A percentile compares a stretch with the other conserved stretches of the same genome.
Evolutionary conservation across 1,140 invertebrate species (phyloP).

Genomic region (Cardiocondyla obscurior): DNA sequence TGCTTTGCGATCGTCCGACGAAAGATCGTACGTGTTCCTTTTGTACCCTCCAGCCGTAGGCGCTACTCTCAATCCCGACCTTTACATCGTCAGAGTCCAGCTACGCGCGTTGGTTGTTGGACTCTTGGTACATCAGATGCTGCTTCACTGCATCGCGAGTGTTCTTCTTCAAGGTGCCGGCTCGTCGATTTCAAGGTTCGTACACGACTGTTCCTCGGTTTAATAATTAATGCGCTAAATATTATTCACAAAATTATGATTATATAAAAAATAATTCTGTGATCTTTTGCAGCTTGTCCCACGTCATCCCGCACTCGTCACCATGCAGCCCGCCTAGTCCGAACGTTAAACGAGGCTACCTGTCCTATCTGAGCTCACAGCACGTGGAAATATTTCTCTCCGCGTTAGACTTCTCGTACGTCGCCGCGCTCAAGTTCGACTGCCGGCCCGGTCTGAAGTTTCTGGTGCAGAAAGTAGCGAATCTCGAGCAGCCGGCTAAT

Average conservation of each 20-base stretch:
- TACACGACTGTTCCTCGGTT: neutral
- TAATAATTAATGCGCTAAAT: neutral
- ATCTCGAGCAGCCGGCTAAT: slow-evolving; percentile 94
- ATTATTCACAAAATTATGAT: neutral
- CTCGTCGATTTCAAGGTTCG: slow-evolving; percentile 85
- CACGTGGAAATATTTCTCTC: slow-evolving; percentile 86
- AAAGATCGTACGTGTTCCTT: slow-evolving; percentile 95
- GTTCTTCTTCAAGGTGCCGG: slow-evolving; percentile 89
- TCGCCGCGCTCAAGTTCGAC: slow-evolving; percentile 93
- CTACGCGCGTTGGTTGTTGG: slow-evolving; percentile 94
- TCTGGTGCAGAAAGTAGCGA: slow-evolving; percentile 95
- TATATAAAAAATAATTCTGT: slow-evolving; percentile 59
- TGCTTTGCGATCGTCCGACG: slow-evolving; percentile 84
- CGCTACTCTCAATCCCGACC: slow-evolving; percentile 89
- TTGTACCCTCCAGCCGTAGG: slow-evolving; percentile 92
- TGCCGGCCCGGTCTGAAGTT: slow-evolving; percentile 95
- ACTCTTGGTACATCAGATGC: slow-evolving; percentile 94
- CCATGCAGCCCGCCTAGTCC: slow-evolving; percentile 85
- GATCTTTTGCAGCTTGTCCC: slow-evolving; percentile 78
- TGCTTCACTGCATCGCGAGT: slow-evolving; percentile 94
- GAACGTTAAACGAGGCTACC: slow-evolving; percentile 37
- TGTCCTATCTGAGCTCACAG: slow-evolving; percentile 61
- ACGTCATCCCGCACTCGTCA: slow-evolving; percentile 80
- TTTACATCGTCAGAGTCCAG: slow-evolving; percentile 92
- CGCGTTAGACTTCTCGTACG: slow-evolving; percentile 92